Evolutionary conservation across 30 jellyfish, hydroid and myxozoan genomes (phyloP).

Genomic region (Hydractinia symbiolongicarpus): DNA sequence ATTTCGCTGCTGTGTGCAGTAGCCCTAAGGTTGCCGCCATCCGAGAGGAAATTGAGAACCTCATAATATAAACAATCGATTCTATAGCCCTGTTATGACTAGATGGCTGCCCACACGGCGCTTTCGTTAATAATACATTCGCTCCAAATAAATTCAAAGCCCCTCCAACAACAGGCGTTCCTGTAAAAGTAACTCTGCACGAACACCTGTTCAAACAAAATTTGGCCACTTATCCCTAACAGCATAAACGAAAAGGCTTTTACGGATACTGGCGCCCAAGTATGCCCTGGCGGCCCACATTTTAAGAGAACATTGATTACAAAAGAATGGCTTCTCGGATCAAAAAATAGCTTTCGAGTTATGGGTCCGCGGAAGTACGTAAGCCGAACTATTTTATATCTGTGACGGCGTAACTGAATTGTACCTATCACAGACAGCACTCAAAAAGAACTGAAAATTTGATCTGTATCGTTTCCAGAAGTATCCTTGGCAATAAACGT

Average conservation of each 20-base stretch:
- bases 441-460: background rate
- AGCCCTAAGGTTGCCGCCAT: background rate
- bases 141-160: too few relatives aligned
- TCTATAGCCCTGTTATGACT: constrained; percentile 11
- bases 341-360: background rate
- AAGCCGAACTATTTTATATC: background rate
- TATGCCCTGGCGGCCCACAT: constrained; percentile 23
- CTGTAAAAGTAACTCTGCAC: background rate
- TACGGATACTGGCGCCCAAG: constrained; percentile 29
- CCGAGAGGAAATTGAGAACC: background rate
- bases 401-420: background rate
- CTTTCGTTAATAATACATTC: background rate
- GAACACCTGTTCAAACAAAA: background rate
- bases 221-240: background rate
- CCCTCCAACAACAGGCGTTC: background rate
- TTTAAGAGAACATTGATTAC: too few relatives aligned
- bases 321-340: too few relatives aligned
- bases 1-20: constrained; percentile 8
- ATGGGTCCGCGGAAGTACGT: background rate
- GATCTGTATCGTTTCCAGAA: background rate
- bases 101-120: constrained; percentile 1
- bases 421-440: constrained; percentile 11
- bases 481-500: background rate
- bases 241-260: background rate
- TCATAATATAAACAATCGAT: background rate